Conservation (phyloP, 2,888 invertebrate genomes). For the Cryptosula pallasiana region DNA sequence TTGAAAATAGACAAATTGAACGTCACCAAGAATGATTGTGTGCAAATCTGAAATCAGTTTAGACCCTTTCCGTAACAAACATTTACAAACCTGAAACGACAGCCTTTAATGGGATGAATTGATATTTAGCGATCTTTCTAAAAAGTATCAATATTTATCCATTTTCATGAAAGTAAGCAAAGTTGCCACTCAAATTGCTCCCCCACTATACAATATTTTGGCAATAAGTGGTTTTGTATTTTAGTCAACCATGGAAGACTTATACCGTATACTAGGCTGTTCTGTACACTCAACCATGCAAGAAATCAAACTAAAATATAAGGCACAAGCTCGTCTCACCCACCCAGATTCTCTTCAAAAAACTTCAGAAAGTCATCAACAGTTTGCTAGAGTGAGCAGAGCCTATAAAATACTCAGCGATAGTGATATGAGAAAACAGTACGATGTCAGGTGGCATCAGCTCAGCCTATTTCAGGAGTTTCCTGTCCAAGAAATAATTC, state of each 20-base stretch:
- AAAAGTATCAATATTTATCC: too few species aligned
- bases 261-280: not conserved
- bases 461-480: not conserved
- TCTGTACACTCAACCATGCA: not conserved
- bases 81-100: too few species aligned
- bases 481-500: not conserved
- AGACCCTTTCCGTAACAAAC: too few species aligned
- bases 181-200: too few species aligned
- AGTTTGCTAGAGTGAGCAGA: not conserved
- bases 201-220: too few species aligned
- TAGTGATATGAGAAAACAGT: not conserved
- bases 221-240: too few species aligned
- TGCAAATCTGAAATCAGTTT: too few species aligned
- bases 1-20: too few species aligned
- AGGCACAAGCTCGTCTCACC: not conserved
- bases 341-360: not conserved
- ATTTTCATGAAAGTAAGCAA: too few species aligned
- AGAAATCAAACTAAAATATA: not conserved
- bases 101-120: too few species aligned
- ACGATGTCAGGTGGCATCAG: not conserved
- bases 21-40: too few species aligned
- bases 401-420: conserved; percentile 5
- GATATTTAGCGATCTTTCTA: too few species aligned
- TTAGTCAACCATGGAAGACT: conserved; percentile 19
- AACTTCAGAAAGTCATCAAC: not conserved